These are phyloP conservation scores for Triplophysa yarkandensis DNA, from an alignment of 2,797 vertebrate species.

Conservation along the genomic window DNA sequence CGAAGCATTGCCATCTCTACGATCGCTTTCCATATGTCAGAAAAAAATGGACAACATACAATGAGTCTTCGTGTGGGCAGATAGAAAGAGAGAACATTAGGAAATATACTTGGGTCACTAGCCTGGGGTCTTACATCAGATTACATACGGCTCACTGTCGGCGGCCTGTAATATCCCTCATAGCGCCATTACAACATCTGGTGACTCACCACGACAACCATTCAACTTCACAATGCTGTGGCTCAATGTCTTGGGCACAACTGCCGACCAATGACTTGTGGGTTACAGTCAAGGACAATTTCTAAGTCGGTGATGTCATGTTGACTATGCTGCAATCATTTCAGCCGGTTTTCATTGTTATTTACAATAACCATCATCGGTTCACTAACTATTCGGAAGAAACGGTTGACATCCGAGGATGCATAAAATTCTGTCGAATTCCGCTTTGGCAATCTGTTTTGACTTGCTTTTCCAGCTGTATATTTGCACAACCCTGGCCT, in stretches of 20 bases:
- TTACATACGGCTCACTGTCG: constrained; percentile 49
- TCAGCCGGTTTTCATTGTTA: neutral
- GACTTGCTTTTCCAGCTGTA: neutral
- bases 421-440: neutral
- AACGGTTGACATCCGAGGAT: too few species aligned
- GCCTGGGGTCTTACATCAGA: constrained; percentile 50
- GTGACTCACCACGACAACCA: constrained; percentile 23
- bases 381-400: neutral
- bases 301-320: neutral
- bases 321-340: too few species aligned
- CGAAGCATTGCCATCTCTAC: neutral
- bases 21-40: neutral
- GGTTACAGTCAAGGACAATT: constrained; percentile 33
- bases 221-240: constrained; percentile 31
- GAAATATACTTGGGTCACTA: constrained; percentile 23
- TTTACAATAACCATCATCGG: neutral
- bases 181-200: constrained; percentile 31
- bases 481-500: constrained; percentile 26
- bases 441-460: neutral
- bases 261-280: constrained; percentile 28
- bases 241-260: constrained; percentile 29
- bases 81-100: neutral
- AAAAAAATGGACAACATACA: neutral
- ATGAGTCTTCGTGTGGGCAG: neutral
- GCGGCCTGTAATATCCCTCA: constrained; percentile 47